phyloP scores from a whole-genome alignment of 35 echinoderm and acorn worm genomes.

The Diadema setosum region DNA sequence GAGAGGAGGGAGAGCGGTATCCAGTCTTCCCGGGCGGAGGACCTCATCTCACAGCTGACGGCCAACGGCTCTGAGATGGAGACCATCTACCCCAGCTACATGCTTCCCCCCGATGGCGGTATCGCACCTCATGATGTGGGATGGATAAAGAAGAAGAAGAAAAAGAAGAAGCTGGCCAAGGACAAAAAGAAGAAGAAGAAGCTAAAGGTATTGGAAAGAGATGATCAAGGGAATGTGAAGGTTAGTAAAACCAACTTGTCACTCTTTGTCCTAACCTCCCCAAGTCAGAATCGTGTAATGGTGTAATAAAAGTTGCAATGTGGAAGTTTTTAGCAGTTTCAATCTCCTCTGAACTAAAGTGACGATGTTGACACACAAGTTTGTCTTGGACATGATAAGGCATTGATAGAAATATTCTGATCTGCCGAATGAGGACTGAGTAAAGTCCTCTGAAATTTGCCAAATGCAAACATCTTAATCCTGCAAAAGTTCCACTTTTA shows the following conservation, averaged over 20 bases:
- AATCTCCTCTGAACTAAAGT: too few relatives aligned
- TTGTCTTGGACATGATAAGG: too few relatives aligned
- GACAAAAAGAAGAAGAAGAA: conserved; percentile 37
- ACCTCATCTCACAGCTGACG: conserved; percentile 54
- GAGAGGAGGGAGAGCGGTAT: not conserved
- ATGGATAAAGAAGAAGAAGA: not conserved
- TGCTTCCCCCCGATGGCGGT: not conserved
- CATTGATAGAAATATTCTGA: too few relatives aligned
- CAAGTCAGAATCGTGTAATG: too few relatives aligned
- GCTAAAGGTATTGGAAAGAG: conserved; percentile 15
- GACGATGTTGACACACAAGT: too few relatives aligned
- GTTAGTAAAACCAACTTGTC: not conserved
- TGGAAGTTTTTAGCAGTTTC: too few relatives aligned
- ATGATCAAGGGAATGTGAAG: not conserved
- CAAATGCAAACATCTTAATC: too few relatives aligned
- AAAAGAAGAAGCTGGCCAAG: conserved; percentile 19
- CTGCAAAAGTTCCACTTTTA: too few relatives aligned
- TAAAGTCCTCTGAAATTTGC: too few relatives aligned
- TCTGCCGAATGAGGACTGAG: too few relatives aligned
- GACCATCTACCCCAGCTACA: not conserved
- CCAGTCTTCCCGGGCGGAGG: conserved; percentile 53
- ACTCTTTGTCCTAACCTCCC: not conserved
- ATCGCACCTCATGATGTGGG: not conserved
- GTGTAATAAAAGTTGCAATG: too few relatives aligned
- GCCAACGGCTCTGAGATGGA: not conserved